Percentiles rank a stretch among this genome's conserved stretches.
Conservation (phyloP, 1,140 invertebrate species). For the Sipha flava region DNA sequence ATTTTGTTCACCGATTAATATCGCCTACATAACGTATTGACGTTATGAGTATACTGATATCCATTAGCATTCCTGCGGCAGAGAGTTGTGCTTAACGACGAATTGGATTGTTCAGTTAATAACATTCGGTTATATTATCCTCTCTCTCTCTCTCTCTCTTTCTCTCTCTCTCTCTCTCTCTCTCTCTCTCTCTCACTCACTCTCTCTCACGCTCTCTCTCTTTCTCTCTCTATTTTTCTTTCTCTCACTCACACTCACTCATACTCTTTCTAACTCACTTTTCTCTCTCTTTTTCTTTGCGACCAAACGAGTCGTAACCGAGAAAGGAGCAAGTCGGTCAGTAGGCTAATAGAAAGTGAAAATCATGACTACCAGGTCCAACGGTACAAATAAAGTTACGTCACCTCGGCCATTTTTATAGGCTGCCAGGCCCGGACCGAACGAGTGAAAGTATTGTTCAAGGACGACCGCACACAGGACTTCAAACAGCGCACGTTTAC, state of each 20-base stretch:
- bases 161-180: neutral
- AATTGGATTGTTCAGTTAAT: conserved; percentile 1
- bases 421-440: conserved; percentile 25
- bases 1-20: neutral
- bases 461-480: conserved; percentile 23
- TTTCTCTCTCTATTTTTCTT: neutral
- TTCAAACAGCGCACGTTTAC: conserved; percentile 12
- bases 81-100: neutral
- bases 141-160: neutral
- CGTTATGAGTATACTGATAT: no score
- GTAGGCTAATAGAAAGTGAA: conserved; percentile 33
- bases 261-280: neutral
- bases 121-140: neutral
- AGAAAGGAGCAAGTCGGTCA: conserved; percentile 32
- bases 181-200: neutral
- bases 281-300: neutral
- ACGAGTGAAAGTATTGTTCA: conserved; percentile 30
- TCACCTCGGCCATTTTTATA: conserved; percentile 28
- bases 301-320: conserved; percentile 24
- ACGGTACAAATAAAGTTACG: conserved; percentile 27
- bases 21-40: neutral
- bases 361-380: conserved; percentile 30
- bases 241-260: no score
- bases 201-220: neutral
- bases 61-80: neutral